A percentile compares a stretch with the other conserved stretches of the same genome.
Evolutionary conservation across 2,797 vertebrate species (phyloP).

Genomic region (Enteromius mattozi): DNA sequence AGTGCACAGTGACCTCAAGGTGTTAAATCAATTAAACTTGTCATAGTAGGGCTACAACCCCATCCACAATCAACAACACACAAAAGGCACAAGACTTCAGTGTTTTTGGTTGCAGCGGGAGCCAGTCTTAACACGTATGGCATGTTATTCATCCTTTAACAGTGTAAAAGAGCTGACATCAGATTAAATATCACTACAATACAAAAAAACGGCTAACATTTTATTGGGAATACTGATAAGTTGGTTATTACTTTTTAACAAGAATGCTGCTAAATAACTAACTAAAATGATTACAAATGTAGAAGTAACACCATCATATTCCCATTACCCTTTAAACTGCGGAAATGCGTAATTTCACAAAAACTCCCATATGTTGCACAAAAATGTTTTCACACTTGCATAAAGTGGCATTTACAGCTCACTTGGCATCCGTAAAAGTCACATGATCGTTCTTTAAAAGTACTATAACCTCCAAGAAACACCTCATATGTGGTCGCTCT

Average conservation of each 20-base stretch:
- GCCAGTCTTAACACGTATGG: background rate
- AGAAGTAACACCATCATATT: background rate
- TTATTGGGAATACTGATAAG: background rate
- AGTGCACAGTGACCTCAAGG: background rate
- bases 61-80: background rate
- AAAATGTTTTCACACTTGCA: background rate
- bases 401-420: background rate
- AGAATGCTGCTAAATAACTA: background rate
- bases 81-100: background rate
- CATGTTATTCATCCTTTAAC: background rate
- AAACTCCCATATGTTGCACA: background rate
- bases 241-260: background rate
- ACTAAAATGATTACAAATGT: background rate
- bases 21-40: background rate
- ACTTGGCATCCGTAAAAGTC: background rate
- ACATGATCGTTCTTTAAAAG: background rate
- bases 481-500: background rate
- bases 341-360: background rate
- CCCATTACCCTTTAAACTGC: background rate
- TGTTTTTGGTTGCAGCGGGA: background rate
- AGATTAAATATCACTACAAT: background rate
- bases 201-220: background rate
- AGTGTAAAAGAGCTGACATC: constrained; percentile 24
- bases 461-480: background rate
- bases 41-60: background rate